Base-by-base conservation (phyloP, 2,797 vertebrate species). In the Sebastes minor region DNA sequence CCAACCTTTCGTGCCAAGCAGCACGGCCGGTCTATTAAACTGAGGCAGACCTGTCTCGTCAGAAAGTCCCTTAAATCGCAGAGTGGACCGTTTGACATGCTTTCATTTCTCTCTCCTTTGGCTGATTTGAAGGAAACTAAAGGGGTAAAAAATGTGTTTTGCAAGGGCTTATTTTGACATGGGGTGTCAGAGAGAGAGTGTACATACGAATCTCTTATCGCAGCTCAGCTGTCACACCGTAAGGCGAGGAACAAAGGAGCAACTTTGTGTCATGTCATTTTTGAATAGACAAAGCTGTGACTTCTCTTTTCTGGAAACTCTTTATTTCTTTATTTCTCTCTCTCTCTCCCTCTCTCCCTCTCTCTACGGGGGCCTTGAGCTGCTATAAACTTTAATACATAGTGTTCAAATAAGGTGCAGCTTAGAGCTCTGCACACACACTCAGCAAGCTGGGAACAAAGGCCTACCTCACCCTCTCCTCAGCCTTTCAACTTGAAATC, bases 221-320 rank as follows among this genome's bases (percentile, higher is more conserved):
- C 84, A 80, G 87, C 87, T 82, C 84, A 88, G 88, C 94, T 95
- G 95, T 94, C 95, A 95, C 82, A 80, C 77, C 20, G 61, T 86
- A 88, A 94, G 75, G 82, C 66, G 27, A 77, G 78, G 85, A 94
- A 95, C 92, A 95, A 94, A 92, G 93, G 80, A 88, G 80, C 85
- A 92, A 93, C 91, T 93, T 94, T 92, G 87, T 94, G 89, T 94
- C 91, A 91, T 93, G 91, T 94, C 92, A 92, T 87, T 92, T 95
- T 42, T 92, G 89, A 94, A 93, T 86, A 94, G 90, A 93, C 90
- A 94, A 92, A 90, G 89, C 78, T 79, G 82, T 78, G 87, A 88
- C 81, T 94, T 77, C 86, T 88, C 92, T 64, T 79, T 74, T 66
- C 46, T 74, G 78, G 63, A 86, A 81, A 78, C 74, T 89, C 86